Evolutionary conservation across 2,797 vertebrate genomes (phyloP), one percentile per base, ranked within the genome.

Genomic region (Streptopelia turtur): DNA sequence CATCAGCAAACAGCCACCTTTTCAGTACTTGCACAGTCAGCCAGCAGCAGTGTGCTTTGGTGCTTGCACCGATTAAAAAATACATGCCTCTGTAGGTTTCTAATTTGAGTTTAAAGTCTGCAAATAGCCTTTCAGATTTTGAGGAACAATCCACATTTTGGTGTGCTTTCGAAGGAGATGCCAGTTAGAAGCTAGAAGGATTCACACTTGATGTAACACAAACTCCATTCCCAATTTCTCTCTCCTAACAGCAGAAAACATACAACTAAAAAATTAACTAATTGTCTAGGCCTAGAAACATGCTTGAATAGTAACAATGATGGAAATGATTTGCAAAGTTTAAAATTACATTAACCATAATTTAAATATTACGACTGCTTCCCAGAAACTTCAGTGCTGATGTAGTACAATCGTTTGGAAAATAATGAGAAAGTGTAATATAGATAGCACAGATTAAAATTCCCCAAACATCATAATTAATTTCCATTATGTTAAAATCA

Each of bases 321-420:
- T 94, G 97, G 94, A 97, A 97, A 97, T 28, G 27, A 95, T 96
- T 33, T 91, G 93, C 95, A 91, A 96, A 92, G 90, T 95, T 95
- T 95, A 96, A 97, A 98, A 97, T 97, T 95, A 98, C 97, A 96
- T 96, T 95, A 97, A 92, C 69, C 92, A 96, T 98, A 97, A 98
- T 97, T 98, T 98, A 98, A 97, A 97, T 95, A 97, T 97, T 95
- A 96, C 97, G 96, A 96, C 63, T 94, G 94, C 97, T 97, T 96
- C 91, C 96, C 96, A 97, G 93, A 96, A 97, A 97, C 97, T 96
- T 98, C 97, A 97, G 97, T 96, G 97, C 98, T 94, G 95, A 96
- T 96, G 96, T 76, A 97, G 87, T 96, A 98, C 96, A 97, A 96
- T 93, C 97, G 97, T 96, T 97, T 95, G 88, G 88, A 97, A 97